Percentiles rank a stretch among this genome's conserved stretches.
Evolutionary conservation across 1,140 invertebrate species (phyloP).

Genomic region (Hesperophylax magnus): DNA sequence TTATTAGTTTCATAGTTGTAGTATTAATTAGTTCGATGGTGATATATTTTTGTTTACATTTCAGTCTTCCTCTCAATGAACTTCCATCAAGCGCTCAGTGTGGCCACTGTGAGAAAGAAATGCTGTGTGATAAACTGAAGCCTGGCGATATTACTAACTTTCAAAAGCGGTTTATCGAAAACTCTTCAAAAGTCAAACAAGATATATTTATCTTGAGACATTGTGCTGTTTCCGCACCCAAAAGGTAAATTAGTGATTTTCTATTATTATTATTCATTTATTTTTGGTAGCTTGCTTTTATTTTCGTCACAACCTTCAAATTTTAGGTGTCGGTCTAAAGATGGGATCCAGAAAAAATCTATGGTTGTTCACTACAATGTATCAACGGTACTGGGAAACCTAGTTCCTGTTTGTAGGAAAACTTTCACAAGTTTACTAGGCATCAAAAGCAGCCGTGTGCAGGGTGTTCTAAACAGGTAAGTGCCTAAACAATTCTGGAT

Average conservation of each 20-base stretch:
- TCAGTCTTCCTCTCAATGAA: constrained; percentile 25
- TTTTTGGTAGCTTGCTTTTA: no score
- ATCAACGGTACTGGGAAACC: not conserved
- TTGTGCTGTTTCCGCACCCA: constrained; percentile 43
- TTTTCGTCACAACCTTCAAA: not conserved
- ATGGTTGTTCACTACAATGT: constrained; percentile 46
- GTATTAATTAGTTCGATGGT: not conserved
- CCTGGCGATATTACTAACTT: constrained; percentile 27
- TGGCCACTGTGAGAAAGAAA: constrained; percentile 40
- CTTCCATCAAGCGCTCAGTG: constrained; percentile 34
- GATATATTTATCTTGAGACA: constrained; percentile 45
- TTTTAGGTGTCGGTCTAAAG: constrained; percentile 42
- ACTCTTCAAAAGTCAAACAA: constrained; percentile 42
- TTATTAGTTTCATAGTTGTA: not conserved
- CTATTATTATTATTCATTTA: no score
- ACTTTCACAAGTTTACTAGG: constrained; percentile 38
- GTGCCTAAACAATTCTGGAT: not conserved
- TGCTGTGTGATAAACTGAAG: constrained; percentile 27
- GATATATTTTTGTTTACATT: not conserved
- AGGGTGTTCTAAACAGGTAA: constrained; percentile 42
- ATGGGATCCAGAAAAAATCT: constrained; percentile 43
- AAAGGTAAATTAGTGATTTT: constrained; percentile 14
- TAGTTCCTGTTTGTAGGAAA: constrained; percentile 35
- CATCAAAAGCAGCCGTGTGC: constrained; percentile 40
- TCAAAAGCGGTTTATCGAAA: constrained; percentile 39